Base-by-base conservation (phyloP, 1,140 invertebrate species). In the Bombus waltoni region DNA sequence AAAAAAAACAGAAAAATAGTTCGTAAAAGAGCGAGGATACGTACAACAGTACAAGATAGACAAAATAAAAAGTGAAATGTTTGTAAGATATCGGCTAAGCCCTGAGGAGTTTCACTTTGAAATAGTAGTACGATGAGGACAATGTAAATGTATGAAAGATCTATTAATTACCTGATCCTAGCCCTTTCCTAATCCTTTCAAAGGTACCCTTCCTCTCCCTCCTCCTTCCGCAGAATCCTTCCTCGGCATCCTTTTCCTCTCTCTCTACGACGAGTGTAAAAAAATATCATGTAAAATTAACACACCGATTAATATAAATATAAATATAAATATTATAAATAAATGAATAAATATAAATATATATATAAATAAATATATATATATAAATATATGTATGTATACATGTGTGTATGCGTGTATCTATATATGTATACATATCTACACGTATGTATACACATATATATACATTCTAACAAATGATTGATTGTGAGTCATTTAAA, bases 401-500 rank as follows among this genome's bases (percentile, higher is more conserved):
- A 62, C 87, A 87, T 89, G 88, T 89, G 83, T 87, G 83, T 70
- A 88, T 82, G 87, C 77, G 42, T 84, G 75, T 83, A 89, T 89
- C 57, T 70, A 68, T n/a, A 81, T 62, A 88, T 87, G 89, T 40
- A 77, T 62, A 81, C 85, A 74, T 81, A 78, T n/a, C 47, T 53
- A 40, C 57, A 47, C 71, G 72, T 71, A 72, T 77, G 72, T 57
- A 59, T 59, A 81, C 85, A 81, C 65, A 80, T 81, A 74, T 82
- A 86, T 65, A 71, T 86, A 86, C 90, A 91, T 89, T 83, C 88
- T 88, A 89, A 91, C 89, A 91, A 88, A 93, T 91, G 92, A 93
- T 93, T 93, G 93, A 94, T 94, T 94, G 93, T 94, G 93, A 94
- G 92, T 93, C 93, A 94, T 94, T 94, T 94, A 94, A 94, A 94